Conservation (phyloP, 2,113 vertebrate species). For the Agelaius tricolor region DNA sequence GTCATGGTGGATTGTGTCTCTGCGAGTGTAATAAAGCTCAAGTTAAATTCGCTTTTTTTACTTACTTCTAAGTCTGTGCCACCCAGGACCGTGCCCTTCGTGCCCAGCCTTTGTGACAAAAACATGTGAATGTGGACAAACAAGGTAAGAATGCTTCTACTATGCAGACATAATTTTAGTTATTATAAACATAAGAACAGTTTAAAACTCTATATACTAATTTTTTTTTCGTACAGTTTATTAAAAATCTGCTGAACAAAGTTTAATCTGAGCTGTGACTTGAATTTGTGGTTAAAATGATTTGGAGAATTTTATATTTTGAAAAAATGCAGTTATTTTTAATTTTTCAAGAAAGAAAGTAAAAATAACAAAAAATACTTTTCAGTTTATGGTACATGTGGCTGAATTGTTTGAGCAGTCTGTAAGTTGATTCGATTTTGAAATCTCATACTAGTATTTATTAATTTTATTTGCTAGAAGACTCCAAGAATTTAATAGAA, state of each 20-base stretch:
- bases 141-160: slow-evolving; percentile 80
- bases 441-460: background rate
- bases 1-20: background rate
- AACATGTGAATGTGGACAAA: slow-evolving; percentile 90
- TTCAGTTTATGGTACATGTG: background rate
- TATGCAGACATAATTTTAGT: background rate
- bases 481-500: background rate
- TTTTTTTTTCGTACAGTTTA: background rate
- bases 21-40: background rate
- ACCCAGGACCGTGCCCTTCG: slow-evolving; percentile 95
- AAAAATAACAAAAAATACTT: background rate
- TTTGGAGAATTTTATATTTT: background rate
- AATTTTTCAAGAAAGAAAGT: background rate
- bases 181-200: background rate
- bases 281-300: background rate
- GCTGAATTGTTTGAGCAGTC: background rate
- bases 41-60: background rate
- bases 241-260: background rate
- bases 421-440: background rate
- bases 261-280: background rate
- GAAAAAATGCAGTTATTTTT: background rate
- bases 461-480: background rate
- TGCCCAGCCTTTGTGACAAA: slow-evolving; percentile 94
- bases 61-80: slow-evolving; percentile 85
- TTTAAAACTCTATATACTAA: background rate